phyloP scores from a whole-genome alignment of 2,113 vertebrate species.

The Pseudorectes ferrugineus region DNA sequence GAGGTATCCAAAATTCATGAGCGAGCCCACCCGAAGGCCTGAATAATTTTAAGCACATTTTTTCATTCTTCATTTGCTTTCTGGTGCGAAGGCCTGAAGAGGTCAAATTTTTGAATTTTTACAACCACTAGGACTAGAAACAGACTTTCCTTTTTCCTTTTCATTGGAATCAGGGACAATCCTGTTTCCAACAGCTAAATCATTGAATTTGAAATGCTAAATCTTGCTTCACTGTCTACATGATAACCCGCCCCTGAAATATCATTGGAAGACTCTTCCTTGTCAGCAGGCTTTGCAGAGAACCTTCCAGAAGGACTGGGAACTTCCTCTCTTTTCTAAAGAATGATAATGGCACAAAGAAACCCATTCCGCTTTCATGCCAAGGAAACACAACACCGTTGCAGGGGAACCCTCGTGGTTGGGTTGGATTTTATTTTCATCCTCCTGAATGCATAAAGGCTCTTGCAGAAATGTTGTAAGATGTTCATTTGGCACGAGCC shows the following conservation, averaged over 20 bases:
- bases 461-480: neutral
- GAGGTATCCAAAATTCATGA: conserved; percentile 7
- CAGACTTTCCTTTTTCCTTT: neutral
- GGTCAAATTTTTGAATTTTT: neutral
- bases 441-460: neutral
- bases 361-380: neutral
- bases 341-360: neutral
- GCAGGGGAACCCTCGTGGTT: neutral
- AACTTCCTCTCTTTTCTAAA: neutral
- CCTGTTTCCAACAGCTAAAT: neutral
- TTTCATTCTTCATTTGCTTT: neutral
- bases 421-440: neutral
- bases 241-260: neutral
- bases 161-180: neutral
- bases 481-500: neutral
- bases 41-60: neutral
- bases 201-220: neutral
- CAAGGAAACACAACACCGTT: neutral
- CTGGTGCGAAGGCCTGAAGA: neutral
- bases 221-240: neutral
- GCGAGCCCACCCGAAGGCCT: neutral
- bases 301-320: neutral
- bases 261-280: neutral
- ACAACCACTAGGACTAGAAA: neutral
- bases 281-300: neutral